phyloP scores from a whole-genome alignment of 2,797 vertebrate genomes.

The Percopsis omiscomaycus region DNA sequence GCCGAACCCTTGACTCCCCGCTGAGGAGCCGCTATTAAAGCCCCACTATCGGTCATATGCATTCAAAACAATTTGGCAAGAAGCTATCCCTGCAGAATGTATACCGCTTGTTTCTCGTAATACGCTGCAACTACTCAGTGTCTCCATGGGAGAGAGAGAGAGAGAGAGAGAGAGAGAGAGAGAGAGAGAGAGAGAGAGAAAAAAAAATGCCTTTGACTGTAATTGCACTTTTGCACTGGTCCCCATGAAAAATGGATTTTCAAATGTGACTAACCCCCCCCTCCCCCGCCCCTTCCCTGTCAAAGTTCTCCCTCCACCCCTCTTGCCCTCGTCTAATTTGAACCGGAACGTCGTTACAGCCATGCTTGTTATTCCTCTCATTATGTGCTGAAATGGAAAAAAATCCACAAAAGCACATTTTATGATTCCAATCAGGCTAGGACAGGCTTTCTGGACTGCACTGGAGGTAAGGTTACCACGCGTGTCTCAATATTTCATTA shows the following conservation, averaged over 20 bases:
- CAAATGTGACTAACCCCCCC: conserved; percentile 61
- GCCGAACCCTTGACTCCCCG: conserved; percentile 34
- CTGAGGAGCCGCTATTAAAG: conserved; percentile 36
- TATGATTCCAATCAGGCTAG: conserved; percentile 68
- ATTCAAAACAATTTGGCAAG: conserved; percentile 49
- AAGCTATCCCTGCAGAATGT: conserved; percentile 52
- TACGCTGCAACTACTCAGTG: conserved; percentile 49
- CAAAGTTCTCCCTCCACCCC: conserved; percentile 17
- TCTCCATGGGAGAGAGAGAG: conserved; percentile 44
- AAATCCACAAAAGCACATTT: conserved; percentile 70
- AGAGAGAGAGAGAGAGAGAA: neutral
- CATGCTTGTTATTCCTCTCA: conserved; percentile 74
- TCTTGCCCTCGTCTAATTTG: conserved; percentile 66
- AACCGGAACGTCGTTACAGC: conserved; percentile 67
- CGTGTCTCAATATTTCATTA: too few relatives aligned
- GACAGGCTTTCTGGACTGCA: conserved; percentile 50
- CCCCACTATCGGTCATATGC: conserved; percentile 32
- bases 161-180: conserved; percentile 1
- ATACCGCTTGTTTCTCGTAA: conserved; percentile 54
- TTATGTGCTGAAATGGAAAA: conserved; percentile 72
- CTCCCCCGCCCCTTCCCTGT: conserved; percentile 15
- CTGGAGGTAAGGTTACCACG: conserved; percentile 42
- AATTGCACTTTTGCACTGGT: conserved; percentile 73
- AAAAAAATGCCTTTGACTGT: conserved; percentile 46
- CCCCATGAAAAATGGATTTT: conserved; percentile 77